Base-by-base conservation (phyloP, 2,113 vertebrate species). In the Parus major region DNA sequence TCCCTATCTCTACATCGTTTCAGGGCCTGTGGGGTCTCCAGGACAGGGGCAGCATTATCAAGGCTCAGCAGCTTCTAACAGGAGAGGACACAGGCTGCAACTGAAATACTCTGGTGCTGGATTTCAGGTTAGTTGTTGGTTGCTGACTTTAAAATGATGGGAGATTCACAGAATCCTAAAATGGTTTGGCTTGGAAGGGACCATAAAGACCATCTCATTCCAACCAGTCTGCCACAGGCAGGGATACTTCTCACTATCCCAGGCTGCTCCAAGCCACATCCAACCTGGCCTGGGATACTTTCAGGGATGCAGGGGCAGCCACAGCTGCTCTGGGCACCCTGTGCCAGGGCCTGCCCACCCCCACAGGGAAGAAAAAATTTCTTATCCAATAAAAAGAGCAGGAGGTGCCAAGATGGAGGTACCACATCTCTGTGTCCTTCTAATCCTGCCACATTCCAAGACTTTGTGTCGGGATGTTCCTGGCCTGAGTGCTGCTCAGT, bases 281-380 rank as follows among this genome's bases (percentile, higher is more conserved):
- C 46, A 75, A 0, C 29, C 13, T 53, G 53, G 24, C 39, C 69
- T 75, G 29, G 78, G 39, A 0, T 53, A 53, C 9, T 75, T 0
- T 39, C 70, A 82, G 61, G 53, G 46, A 60, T 82, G 29, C 60
- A 75, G 78, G 47, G 15, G 33, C 60, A 82, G 53, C n/a, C 69
- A 15, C 46, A 75, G 61, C 61, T 89, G 1, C 53, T 68, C 60
- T 82, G 78, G 27, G 69, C 28, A 82, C 23, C 44, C 35, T 72
- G 59, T 65, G 27, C 68, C 77, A 66, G 68, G 57, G 12, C 33
- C 52, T 52, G 0, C 0, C 13, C 55, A 22, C 17, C 41, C 29
- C 1, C 7, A 1, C 4, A 36, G 29, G 9, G 2, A 25, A 63
- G 12, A 11, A 61, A 69, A 55, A 16, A 56, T 9, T 76, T 35